Evolutionary conservation across 2,888 invertebrate species (phyloP).

Genomic region (Rhyacophila evoluta): DNA sequence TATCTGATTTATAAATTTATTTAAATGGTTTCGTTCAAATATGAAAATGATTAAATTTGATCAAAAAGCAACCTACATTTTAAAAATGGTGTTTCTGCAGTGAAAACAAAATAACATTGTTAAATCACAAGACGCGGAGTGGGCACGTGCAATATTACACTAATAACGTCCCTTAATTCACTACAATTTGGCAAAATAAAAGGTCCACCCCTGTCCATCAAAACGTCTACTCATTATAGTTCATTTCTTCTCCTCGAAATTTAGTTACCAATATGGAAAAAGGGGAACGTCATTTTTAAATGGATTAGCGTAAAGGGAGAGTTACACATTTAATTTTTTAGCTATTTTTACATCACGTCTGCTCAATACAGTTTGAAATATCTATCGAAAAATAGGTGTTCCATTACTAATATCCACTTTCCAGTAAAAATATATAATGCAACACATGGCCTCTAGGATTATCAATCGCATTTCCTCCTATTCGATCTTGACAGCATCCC

Average conservation of each 20-base stretch:
- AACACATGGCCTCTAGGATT: no score
- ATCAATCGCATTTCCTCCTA: no score
- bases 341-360: no score
- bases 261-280: not conserved
- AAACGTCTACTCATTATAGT: conserved; percentile 34
- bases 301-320: not conserved
- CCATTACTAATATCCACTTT: no score
- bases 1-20: no score
- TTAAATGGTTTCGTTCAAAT: no score
- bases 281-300: not conserved
- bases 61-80: not conserved
- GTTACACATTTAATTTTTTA: no score
- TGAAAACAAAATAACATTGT: conserved; percentile 15
- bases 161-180: conserved; percentile 29
- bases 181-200: conserved; percentile 41
- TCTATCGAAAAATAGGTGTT: no score
- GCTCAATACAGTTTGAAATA: no score
- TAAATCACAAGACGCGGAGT: conserved; percentile 38
- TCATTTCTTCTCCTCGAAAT: conserved; percentile 25
- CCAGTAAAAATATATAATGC: no score
- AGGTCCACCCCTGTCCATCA: conserved; percentile 27
- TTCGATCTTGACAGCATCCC: no score
- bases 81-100: not conserved
- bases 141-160: conserved; percentile 46
- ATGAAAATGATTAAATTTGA: not conserved